Evolutionary conservation across 2,888 invertebrate genomes (phyloP), one percentile per base, ranked within the genome.

Genomic region (Halocaridina rubra): DNA sequence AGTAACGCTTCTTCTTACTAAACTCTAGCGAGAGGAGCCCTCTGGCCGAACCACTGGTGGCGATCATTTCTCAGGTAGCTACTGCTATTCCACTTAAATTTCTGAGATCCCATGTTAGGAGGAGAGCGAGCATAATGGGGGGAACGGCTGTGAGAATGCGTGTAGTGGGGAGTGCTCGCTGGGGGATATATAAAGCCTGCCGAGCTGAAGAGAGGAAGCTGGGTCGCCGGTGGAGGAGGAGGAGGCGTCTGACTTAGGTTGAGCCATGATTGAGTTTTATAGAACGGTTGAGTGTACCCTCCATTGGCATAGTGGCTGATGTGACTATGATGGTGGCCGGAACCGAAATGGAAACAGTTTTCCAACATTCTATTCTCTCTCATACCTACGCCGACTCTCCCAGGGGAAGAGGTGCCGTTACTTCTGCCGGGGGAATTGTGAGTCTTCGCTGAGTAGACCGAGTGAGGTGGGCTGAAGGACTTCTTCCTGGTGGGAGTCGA

Each of bases 241-340:
- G 77, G 82, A 32, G 84, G 84, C 19, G 84, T 78, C 46, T 78
- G 84, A 57, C 79, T 84, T 22, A 79, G 33, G 72, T 79, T 84
- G 4, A 84, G 71, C 84, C 84, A 84, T 10, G 78, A 79, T 53
- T 78, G 84, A 32, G 74, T 74, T 29, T 74, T 84, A 39, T 53
- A 80, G 84, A 80, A 84, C 0, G 84, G 84, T 13, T 79, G 84
- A 22, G 84, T 79, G 80, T 80, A 80, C 13, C 74, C 79, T 19
- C 84, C 84, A 57, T 69, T 84, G 53, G 53, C 53, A 53, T 53
- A 19, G 19, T 16, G 10, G 19, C 53, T 53, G 10, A n/a, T 16
- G 32, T 74, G 82, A 39, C 27, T 64, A 22, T 16, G 84, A 7
- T 30, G 74, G 22, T 80, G 79, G 30, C 46, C 39, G 32, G 46